phyloP scores from a whole-genome alignment of 2,113 vertebrate species.

The Phalacrocorax carbo region DNA sequence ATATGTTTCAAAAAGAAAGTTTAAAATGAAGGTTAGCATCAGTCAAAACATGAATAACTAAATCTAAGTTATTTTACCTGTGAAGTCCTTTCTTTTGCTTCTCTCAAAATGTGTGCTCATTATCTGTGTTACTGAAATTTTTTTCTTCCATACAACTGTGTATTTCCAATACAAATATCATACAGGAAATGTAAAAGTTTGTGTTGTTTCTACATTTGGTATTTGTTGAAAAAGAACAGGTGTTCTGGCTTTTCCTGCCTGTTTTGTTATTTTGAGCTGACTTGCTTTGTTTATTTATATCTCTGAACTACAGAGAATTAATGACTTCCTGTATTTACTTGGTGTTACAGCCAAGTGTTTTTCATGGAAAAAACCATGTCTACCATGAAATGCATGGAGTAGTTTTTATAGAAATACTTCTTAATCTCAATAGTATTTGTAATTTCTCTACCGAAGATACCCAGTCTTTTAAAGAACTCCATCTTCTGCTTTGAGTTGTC shows the following conservation, averaged over 20 bases:
- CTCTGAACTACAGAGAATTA: not conserved
- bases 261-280: not conserved
- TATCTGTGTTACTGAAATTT: not conserved
- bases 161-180: not conserved
- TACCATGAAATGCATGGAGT: not conserved
- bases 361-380: not conserved
- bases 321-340: not conserved
- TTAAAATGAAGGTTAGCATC: not conserved
- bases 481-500: not conserved
- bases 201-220: fast-evolving
- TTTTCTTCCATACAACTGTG: not conserved
- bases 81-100: not conserved
- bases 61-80: not conserved
- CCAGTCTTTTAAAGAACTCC: not conserved
- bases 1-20: not conserved
- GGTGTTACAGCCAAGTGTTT: not conserved
- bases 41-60: not conserved
- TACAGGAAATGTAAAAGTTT: fast-evolving
- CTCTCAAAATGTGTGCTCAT: not conserved
- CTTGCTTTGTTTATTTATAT: not conserved
- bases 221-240: not conserved
- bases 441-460: not conserved
- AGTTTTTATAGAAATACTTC: not conserved
- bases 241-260: not conserved
- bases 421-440: not conserved